Base-by-base conservation (phyloP, 2,113 vertebrate species). In the Poeciliopsis occidentalis region DNA sequence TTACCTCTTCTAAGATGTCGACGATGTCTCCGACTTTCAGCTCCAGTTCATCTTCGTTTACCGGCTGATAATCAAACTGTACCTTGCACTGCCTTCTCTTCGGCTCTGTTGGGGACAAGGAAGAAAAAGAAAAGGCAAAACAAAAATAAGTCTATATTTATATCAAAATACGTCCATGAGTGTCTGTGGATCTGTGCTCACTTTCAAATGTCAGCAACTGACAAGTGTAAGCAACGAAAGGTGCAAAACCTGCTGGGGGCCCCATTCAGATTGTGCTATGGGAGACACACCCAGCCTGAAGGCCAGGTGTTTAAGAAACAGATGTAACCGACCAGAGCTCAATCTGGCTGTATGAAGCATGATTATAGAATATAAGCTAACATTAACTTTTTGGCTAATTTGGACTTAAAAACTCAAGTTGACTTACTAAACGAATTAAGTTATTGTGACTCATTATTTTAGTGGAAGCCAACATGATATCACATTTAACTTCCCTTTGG, bases 21-120 rank as follows among this genome's bases (percentile, higher is more conserved):
- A 99, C 87, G 69, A 96, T 69, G 37, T 98, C 97, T 70, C 98
- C 98, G 1, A 91, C 29, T 81, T 96, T 98, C 67, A 99, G 95
- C 19, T 97, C 96, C 88, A 99, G 90, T 83, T 99, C 98, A 47
- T 99, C 98, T 67, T 98, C 97, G 0, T 99, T 99, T 91, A 96
- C 95, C 0, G 98, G 97, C 77, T 93, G 19, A 67, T 99, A 99
- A 0, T 97, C 96, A 22, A 95, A 99, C 67, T 96, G 80, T 57
- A 85, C 97, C 88, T 94, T 97, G 90, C 97, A 99, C 78, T 95
- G 96, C 1, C 95, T 92, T 80, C 94, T 98, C 92, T 95, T 98
- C 0, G 90, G 88, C 89, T 89, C 97, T 99, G 91, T 39, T 37
- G 77, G 80, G 34, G n/a, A 27, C 22, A 27, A 65, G 31, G 13